phyloP scores from a whole-genome alignment of 2,113 vertebrate genomes.

The Grammomys surdaster region DNA sequence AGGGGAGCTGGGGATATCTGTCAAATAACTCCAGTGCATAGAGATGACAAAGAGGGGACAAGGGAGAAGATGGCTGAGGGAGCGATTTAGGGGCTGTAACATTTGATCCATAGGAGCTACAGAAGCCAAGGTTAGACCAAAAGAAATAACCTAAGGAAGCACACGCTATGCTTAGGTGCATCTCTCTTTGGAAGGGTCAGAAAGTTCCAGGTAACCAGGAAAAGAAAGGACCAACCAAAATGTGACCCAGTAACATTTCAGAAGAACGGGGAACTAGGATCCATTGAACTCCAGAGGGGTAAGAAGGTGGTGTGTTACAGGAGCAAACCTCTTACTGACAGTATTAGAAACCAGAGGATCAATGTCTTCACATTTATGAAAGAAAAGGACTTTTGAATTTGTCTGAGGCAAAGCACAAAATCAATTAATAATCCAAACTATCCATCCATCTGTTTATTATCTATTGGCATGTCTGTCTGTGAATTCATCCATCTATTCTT shows the following conservation, averaged over 20 bases:
- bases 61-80: neutral
- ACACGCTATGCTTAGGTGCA: neutral
- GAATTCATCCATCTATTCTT: neutral
- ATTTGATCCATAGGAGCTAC: neutral
- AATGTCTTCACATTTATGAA: neutral
- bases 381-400: neutral
- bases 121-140: constrained; percentile 2
- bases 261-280: neutral
- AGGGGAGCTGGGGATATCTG: neutral
- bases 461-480: neutral
- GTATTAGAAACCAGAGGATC: neutral
- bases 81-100: neutral
- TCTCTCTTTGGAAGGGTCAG: neutral
- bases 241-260: neutral
- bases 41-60: neutral
- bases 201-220: neutral
- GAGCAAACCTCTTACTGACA: neutral
- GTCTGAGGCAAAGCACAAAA: neutral
- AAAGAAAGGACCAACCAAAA: neutral
- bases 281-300: neutral
- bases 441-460: neutral
- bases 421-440: neutral
- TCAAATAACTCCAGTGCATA: neutral
- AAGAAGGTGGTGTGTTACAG: accelerated
- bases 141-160: constrained; percentile 17